phyloP scores from a whole-genome alignment of 1,140 invertebrate genomes.

The Orius insidiosus region DNA sequence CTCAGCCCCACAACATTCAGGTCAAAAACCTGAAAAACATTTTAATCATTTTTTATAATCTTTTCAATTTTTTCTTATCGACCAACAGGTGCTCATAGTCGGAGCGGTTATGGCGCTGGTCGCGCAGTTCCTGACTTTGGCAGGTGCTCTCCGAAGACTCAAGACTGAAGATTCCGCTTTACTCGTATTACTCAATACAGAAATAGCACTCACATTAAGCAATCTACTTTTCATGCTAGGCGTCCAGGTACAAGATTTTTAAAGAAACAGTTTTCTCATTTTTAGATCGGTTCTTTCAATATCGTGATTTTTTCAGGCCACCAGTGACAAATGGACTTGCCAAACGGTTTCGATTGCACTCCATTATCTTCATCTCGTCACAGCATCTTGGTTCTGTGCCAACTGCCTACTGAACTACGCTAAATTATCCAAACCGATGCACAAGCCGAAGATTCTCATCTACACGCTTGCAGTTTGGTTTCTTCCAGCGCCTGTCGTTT shows the following conservation, averaged over 20 bases:
- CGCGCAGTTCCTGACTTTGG: slow-evolving; percentile 21
- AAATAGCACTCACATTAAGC: slow-evolving; percentile 20
- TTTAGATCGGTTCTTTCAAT: too few relatives aligned
- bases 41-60: too few relatives aligned
- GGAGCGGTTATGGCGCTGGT: slow-evolving; percentile 21
- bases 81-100: slow-evolving; percentile 21
- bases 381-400: slow-evolving; percentile 44
- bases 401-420: slow-evolving; percentile 29
- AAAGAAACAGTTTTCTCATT: too few relatives aligned
- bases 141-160: slow-evolving; percentile 18
- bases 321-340: slow-evolving; percentile 31
- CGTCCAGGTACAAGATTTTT: slow-evolving; percentile 26
- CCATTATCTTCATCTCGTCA: slow-evolving; percentile 47
- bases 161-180: slow-evolving; percentile 18
- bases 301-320: slow-evolving; percentile 29
- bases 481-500: slow-evolving; percentile 33
- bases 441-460: slow-evolving; percentile 27
- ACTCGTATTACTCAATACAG: slow-evolving; percentile 21
- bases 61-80: slow-evolving; percentile 22
- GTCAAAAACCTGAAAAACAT: slow-evolving; percentile 16
- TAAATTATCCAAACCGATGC: slow-evolving; percentile 24
- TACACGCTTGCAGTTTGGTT: slow-evolving; percentile 34
- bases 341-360: slow-evolving; percentile 41
- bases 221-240: slow-evolving; percentile 31
- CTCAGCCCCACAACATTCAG: not conserved